Conservation (phyloP, 2,888 invertebrate genomes). For the Nephrocerus scutellatus region DNA sequence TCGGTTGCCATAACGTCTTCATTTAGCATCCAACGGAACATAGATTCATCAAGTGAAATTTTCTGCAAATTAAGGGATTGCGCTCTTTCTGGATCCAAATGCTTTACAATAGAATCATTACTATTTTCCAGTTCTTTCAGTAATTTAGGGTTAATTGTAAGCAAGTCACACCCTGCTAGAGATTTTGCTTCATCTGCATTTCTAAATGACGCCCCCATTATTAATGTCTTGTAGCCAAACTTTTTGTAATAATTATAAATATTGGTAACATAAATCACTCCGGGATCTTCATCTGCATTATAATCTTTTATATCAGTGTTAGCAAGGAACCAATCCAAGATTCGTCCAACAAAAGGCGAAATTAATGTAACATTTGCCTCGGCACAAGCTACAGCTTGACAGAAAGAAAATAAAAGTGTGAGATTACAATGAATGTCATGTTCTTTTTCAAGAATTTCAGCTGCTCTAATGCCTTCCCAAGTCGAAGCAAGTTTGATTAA, state of each 20-base stretch:
- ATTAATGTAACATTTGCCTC: slow-evolving; percentile 96
- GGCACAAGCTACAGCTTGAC: slow-evolving; percentile 96
- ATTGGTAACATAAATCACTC: slow-evolving; percentile 86
- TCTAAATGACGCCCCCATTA: slow-evolving; percentile 99
- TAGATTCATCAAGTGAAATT: slow-evolving; percentile 71
- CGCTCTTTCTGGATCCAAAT: slow-evolving; percentile 59
- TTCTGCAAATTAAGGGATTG: slow-evolving; percentile 61
- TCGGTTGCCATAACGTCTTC: slow-evolving; percentile 98
- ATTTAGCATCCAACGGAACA: slow-evolving; percentile 93
- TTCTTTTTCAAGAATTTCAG: slow-evolving; percentile 82
- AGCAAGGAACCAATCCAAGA: slow-evolving; percentile 93
- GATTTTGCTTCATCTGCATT: slow-evolving; percentile 91
- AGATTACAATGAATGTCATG: slow-evolving; percentile 96
- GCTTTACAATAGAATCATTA: slow-evolving; percentile 56
- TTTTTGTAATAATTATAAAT: slow-evolving; percentile 99
- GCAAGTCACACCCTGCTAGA: slow-evolving; percentile 89
- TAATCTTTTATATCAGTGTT: slow-evolving; percentile 81
- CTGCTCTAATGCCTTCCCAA: slow-evolving; percentile 99
- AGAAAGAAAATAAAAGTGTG: slow-evolving; percentile 90
- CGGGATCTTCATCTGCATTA: slow-evolving; percentile 85
- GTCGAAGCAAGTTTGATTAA: slow-evolving; percentile 97
- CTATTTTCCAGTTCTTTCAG: slow-evolving; percentile 79
- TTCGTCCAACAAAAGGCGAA: slow-evolving; percentile 98
- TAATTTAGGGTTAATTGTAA: slow-evolving; percentile 90
- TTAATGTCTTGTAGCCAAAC: slow-evolving; percentile 90